Conservation (phyloP, 2,113 vertebrate genomes). For the Piaya cayana region DNA sequence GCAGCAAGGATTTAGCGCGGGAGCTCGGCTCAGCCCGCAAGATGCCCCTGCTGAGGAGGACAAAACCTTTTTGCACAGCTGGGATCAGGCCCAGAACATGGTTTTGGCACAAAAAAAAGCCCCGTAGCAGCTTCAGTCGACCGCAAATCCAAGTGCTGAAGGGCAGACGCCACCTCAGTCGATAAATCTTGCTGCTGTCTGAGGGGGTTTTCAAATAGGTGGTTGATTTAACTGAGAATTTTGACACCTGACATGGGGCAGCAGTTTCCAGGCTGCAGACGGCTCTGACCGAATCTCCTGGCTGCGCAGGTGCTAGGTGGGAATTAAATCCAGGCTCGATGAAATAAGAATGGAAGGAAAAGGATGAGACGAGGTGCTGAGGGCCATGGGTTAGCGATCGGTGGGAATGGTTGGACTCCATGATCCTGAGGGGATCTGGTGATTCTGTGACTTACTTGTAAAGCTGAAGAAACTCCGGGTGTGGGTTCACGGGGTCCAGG, state of each 20-base stretch:
- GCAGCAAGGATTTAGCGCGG: neutral
- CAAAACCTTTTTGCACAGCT: neutral
- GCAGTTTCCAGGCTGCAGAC: neutral
- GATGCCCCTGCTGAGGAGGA: neutral
- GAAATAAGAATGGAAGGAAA: neutral
- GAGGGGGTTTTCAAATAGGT: neutral
- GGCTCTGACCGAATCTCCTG: neutral
- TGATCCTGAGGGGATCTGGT: too few species aligned
- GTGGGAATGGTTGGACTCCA: too few species aligned
- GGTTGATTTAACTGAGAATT: neutral
- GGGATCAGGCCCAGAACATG: accelerated
- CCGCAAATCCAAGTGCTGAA: neutral
- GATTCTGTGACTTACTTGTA: conserved; percentile 82
- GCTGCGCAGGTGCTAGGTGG: neutral
- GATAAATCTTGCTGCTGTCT: neutral
- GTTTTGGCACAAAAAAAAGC: neutral
- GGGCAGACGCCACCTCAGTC: neutral
- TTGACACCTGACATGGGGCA: neutral
- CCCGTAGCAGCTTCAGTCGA: neutral
- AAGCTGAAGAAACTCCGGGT: conserved; percentile 89
- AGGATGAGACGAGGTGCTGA: neutral
- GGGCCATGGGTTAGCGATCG: too few species aligned
- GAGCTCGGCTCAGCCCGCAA: neutral
- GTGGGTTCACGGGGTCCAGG: conserved; percentile 90
- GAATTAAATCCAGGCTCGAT: accelerated